These are phyloP conservation scores for Brachionus rubens DNA, from an alignment of 1,140 invertebrate species.

Conservation along the genomic window DNA sequence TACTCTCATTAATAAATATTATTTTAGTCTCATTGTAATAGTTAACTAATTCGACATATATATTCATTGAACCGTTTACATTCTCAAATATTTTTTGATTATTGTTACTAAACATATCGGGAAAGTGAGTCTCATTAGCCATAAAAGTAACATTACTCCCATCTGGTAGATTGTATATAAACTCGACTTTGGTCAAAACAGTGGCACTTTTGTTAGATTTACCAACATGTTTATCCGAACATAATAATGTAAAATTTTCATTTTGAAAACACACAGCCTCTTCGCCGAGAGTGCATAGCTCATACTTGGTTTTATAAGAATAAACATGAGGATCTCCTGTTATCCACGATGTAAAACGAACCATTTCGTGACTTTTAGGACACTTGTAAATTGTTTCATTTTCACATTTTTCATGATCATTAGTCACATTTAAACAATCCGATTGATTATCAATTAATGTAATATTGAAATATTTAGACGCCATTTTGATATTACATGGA, in stretches of 20 bases:
- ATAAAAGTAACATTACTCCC: neutral
- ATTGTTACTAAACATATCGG: neutral
- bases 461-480: no score
- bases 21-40: neutral
- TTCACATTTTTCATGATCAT: neutral
- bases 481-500: no score
- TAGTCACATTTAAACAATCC: neutral
- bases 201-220: neutral
- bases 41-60: no score
- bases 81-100: neutral
- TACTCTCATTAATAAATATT: neutral
- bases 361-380: neutral
- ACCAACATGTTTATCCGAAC: neutral
- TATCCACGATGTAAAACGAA: constrained; percentile 12
- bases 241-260: neutral
- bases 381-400: neutral
- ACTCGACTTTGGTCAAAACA: neutral
- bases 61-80: no score
- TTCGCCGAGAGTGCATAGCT: neutral
- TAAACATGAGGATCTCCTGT: constrained; percentile 24
- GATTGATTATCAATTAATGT: no score
- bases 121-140: neutral
- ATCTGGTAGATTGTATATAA: neutral
- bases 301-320: constrained; percentile 6
- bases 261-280: neutral